phyloP scores from a whole-genome alignment of 2,888 invertebrate species.

The Serrognathus titanus region DNA sequence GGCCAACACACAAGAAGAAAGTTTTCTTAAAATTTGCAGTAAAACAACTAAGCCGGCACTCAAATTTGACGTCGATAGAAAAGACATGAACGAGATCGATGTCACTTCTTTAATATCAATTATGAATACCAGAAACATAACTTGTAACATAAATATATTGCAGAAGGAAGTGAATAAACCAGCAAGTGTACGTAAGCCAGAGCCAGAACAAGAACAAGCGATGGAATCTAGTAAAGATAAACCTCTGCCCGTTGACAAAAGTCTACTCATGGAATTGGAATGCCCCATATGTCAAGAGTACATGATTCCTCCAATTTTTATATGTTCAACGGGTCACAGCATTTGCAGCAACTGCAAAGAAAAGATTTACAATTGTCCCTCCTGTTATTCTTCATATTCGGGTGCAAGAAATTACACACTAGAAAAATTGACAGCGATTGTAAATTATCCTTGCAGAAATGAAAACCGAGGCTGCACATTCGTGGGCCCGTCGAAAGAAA shows the following conservation, averaged over 20 bases:
- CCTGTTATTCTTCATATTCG: not conserved
- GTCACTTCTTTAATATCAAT: not conserved
- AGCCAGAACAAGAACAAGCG: too few relatives aligned
- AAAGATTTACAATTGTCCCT: not conserved
- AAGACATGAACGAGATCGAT: not conserved
- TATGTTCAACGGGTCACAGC: not conserved
- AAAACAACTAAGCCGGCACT: not conserved
- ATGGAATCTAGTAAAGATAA: not conserved
- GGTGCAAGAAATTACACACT: not conserved
- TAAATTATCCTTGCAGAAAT: constrained; percentile 15
- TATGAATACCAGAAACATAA: not conserved
- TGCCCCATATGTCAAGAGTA: not conserved
- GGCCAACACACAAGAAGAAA: not conserved
- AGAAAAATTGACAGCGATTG: constrained; percentile 9
- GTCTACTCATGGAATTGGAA: not conserved
- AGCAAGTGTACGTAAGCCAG: too few relatives aligned
- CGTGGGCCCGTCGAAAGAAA: not conserved
- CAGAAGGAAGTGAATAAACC: too few relatives aligned
- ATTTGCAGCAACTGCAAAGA: not conserved
- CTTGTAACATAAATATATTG: too few relatives aligned
- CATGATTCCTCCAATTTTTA: not conserved
- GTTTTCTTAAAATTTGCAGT: not conserved
- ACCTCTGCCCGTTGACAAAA: not conserved
- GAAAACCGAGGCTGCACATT: constrained; percentile 10
- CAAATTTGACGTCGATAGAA: not conserved